These are phyloP conservation scores for Microplitis deprimator DNA, from an alignment of 2,888 invertebrate species.

Conservation along the genomic window DNA sequence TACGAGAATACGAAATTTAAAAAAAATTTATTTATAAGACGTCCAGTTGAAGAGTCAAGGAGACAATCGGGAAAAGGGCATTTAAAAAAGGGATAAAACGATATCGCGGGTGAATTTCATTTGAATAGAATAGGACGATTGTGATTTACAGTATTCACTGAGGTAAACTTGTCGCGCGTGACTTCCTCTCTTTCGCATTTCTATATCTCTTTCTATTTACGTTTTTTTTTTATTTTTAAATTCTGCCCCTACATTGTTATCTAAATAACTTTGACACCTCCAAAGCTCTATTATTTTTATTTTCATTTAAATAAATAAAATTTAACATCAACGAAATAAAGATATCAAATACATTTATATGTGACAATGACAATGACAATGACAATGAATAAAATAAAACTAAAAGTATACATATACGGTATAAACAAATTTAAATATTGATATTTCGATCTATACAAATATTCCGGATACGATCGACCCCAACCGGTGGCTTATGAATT, in stretches of 20 bases:
- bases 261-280: background rate
- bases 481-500: conserved; percentile 38
- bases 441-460: conserved; percentile 39
- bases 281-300: no score
- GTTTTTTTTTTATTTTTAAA: conserved; percentile 13
- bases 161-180: conserved; percentile 44
- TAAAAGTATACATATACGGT: background rate
- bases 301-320: background rate
- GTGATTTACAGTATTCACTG: conserved; percentile 61
- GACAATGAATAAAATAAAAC: background rate
- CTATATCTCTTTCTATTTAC: conserved; percentile 52
- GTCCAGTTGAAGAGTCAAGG: conserved; percentile 23
- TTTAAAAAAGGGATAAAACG: conserved; percentile 19
- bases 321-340: background rate
- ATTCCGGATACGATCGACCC: conserved; percentile 42
- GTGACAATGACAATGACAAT: background rate
- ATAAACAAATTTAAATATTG: conserved; percentile 8
- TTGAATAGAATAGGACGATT: conserved; percentile 66
- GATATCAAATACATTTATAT: conserved; percentile 3
- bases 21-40: background rate
- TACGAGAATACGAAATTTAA: conserved; percentile 1
- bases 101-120: conserved; percentile 56
- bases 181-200: conserved; percentile 53
- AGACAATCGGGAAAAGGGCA: conserved; percentile 13
- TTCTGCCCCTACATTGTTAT: conserved; percentile 15